These are phyloP conservation scores for Apus apus DNA, from an alignment of 2,113 vertebrate genomes.

Conservation along the genomic window DNA sequence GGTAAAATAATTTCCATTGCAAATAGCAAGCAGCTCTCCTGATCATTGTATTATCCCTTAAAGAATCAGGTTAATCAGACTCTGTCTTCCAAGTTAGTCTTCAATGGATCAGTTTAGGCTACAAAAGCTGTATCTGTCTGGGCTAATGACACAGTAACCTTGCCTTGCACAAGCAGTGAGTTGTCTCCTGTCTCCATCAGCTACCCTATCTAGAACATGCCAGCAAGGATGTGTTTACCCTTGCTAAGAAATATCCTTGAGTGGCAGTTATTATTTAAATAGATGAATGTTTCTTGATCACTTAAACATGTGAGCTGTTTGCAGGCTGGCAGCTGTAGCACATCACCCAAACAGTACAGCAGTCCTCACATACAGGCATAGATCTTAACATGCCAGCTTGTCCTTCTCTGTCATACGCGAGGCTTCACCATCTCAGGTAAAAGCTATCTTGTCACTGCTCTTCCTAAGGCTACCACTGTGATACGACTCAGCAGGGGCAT, in stretches of 20 bases:
- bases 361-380: neutral
- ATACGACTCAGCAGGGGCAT: neutral
- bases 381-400: neutral
- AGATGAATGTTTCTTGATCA: neutral
- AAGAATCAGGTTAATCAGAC: neutral
- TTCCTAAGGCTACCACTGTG: neutral
- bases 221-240: neutral
- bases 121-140: neutral
- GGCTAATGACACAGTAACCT: neutral
- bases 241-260: neutral
- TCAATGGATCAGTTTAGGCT: neutral
- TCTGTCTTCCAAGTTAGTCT: neutral
- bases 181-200: neutral
- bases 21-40: neutral
- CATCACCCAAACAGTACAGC: neutral
- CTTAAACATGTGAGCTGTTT: neutral
- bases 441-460: neutral
- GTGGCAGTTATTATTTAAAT: neutral
- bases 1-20: neutral
- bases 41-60: neutral
- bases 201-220: neutral
- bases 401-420: fast-evolving
- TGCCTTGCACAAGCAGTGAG: neutral
- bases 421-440: neutral
- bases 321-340: neutral